These are phyloP conservation scores for Caenorhabditis briggsae DNA, from an alignment of 1,140 invertebrate genomes.

Conservation along the genomic window DNA sequence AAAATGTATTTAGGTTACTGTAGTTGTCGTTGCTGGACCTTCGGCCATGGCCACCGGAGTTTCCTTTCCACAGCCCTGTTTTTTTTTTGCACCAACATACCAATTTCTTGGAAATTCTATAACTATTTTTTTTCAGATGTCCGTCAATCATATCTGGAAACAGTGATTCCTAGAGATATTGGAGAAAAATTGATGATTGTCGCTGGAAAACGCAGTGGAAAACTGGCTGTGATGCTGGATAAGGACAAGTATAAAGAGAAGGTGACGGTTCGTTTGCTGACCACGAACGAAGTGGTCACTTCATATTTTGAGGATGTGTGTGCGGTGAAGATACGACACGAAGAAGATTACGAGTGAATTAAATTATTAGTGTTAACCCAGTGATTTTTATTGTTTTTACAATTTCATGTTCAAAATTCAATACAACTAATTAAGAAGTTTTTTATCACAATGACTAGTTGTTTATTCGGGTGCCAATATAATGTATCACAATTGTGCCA, in stretches of 20 bases:
- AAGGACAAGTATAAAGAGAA: constrained; percentile 47
- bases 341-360: constrained; percentile 41
- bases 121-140: constrained; percentile 34
- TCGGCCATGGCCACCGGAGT: too few relatives aligned
- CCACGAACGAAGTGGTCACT: constrained; percentile 21
- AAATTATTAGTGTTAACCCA: not conserved
- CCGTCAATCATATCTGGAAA: constrained; percentile 60
- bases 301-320: constrained; percentile 37
- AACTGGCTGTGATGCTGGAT: constrained; percentile 38
- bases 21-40: too few relatives aligned
- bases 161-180: constrained; percentile 56
- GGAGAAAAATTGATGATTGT: constrained; percentile 61
- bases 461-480: constrained; percentile 3
- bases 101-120: too few relatives aligned
- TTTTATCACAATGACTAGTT: not conserved
- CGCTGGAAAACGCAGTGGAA: constrained; percentile 24
- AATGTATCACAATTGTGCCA: constrained; percentile 10
- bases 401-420: too few relatives aligned
- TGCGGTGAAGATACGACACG: constrained; percentile 16
- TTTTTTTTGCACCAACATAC: too few relatives aligned
- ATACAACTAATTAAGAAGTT: too few relatives aligned
- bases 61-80: too few relatives aligned
- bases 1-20: too few relatives aligned
- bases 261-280: not conserved
- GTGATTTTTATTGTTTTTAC: not conserved